Conservation (phyloP, 2,113 vertebrate species). For the Phocoena sinus region DNA sequence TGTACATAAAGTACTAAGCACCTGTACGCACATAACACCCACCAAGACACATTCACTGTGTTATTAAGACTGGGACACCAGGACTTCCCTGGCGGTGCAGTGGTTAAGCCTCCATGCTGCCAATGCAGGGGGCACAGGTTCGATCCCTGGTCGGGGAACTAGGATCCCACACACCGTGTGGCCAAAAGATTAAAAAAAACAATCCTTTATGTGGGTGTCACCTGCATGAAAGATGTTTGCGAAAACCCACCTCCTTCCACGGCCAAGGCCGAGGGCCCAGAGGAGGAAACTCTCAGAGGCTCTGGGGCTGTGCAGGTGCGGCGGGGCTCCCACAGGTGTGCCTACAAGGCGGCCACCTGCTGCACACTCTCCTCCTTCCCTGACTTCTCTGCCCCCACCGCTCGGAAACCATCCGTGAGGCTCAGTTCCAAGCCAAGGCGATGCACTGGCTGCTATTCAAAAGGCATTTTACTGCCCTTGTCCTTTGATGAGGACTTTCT, state of each 20-base stretch:
- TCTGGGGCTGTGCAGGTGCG: neutral
- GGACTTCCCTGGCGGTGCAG: neutral
- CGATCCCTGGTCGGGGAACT: neutral
- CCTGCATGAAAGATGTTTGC: neutral
- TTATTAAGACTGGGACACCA: neutral
- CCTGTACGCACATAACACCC: neutral
- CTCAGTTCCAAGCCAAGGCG: neutral
- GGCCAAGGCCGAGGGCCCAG: neutral
- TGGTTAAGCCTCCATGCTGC: neutral
- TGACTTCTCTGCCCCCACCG: neutral
- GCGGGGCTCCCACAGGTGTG: neutral
- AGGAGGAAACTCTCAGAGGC: neutral
- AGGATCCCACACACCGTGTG: neutral
- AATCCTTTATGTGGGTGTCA: neutral
- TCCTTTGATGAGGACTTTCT: neutral
- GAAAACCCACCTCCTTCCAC: neutral
- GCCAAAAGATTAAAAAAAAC: neutral
- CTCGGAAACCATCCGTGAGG: neutral
- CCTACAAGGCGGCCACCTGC: neutral
- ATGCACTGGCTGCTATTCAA: neutral
- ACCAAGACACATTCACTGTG: accelerated
- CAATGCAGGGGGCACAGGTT: neutral
- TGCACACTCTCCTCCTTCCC: neutral
- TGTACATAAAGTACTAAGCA: accelerated
- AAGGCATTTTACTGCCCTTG: neutral